phyloP scores from a whole-genome alignment of 2,113 vertebrate species.

The Laticauda colubrina region DNA sequence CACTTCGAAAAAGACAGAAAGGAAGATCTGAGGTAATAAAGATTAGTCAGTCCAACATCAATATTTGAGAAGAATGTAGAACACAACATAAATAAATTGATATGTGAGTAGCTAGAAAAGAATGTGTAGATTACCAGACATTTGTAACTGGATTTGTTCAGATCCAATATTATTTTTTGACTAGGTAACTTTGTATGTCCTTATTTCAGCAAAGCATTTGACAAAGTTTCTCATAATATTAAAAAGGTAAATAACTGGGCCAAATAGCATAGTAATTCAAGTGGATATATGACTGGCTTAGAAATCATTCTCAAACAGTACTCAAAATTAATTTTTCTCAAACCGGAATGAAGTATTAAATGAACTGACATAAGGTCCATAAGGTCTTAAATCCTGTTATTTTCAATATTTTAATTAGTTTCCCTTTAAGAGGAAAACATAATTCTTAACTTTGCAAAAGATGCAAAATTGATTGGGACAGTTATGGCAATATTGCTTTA shows the following conservation, averaged over 20 bases:
- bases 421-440: neutral
- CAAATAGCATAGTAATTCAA: neutral
- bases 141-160: neutral
- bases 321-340: neutral
- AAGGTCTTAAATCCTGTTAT: neutral
- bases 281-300: neutral
- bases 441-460: neutral
- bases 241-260: neutral
- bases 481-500: neutral
- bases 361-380: neutral
- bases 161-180: neutral
- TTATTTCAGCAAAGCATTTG: neutral
- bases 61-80: neutral
- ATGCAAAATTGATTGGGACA: neutral
- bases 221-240: neutral
- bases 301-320: neutral
- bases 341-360: neutral
- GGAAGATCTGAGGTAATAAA: neutral
- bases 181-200: neutral
- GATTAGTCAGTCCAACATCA: neutral
- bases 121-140: neutral
- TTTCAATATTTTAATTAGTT: neutral
- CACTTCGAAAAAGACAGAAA: neutral
- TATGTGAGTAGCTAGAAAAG: neutral
- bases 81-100: neutral